Evolutionary conservation across 2,888 invertebrate species (phyloP), one percentile per base, ranked within the genome.

Genomic region (Polylopha cassiicola): DNA sequence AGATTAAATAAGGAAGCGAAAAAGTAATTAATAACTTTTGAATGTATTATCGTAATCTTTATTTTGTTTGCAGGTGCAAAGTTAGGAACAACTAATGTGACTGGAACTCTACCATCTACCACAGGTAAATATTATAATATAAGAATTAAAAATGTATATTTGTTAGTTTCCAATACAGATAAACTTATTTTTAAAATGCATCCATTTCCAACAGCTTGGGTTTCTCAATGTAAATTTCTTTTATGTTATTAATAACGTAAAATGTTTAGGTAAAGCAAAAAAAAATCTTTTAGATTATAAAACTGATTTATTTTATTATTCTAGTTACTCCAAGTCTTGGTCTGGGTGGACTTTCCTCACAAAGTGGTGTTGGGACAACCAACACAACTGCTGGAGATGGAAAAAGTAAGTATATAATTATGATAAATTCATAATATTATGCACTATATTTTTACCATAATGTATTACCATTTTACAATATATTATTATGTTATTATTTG

Each of bases 341-440:
- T 3, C 80, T 94, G 10, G 93, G 93, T 7, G 92, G 93, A 1
- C 79, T 90, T 9, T n/a, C n/a, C n/a, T 88, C 91, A 28, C 77
- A 88, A 4, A 55, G 62, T 13, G 70, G 75, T 0, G 51, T 53
- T 47, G 87, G 56, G 56, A 76, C 64, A 50, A 73, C 72, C 37
- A 73, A 59, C 22, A 54, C 71, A 1, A 57, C 71, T 8, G 41
- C 70, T 11, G 47, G 51, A 1, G 72, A 77, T 59, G 65, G 73
- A 20, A 84, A 84, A 62, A 74, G 84, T 84, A 53, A 66, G 76
- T 63, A 28, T 4, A 3, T 11, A 32, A 10, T 27, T 9, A n/a
- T n/a, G n/a, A n/a, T n/a, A n/a, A n/a, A n/a, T n/a, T n/a, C 23
- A 1, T 34, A 15, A 1, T 18, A 4, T n/a, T 36, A 4, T 10